These are phyloP conservation scores for Pogonognathellus flavescens DNA, from an alignment of 1,140 invertebrate species.

Conservation along the genomic window DNA sequence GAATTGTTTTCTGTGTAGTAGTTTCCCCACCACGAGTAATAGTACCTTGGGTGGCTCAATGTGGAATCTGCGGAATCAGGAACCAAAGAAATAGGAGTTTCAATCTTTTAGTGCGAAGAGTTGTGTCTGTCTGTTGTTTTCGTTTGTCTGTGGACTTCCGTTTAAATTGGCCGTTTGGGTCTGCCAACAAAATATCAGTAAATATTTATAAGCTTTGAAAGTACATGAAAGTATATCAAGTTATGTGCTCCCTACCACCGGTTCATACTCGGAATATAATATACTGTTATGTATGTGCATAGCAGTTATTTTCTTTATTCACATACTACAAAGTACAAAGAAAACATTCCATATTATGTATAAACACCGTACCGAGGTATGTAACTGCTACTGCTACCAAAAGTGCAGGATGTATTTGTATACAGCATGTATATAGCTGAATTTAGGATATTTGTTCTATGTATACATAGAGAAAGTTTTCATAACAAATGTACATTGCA, in stretches of 20 bases:
- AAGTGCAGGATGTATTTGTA: too few relatives aligned
- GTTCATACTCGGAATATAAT: background rate
- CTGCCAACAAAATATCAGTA: constrained; percentile 44
- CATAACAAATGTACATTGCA: too few relatives aligned
- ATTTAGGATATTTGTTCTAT: too few relatives aligned
- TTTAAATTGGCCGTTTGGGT: constrained; percentile 36
- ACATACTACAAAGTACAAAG: background rate
- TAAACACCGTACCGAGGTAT: background rate
- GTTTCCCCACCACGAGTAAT: too few relatives aligned
- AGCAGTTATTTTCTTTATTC: too few relatives aligned
- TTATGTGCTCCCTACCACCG: too few relatives aligned
- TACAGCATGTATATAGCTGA: too few relatives aligned
- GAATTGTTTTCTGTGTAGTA: too few relatives aligned
- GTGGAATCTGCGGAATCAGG: background rate
- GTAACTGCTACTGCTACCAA: too few relatives aligned
- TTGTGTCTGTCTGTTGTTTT: background rate
- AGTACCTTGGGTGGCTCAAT: too few relatives aligned
- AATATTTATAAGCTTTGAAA: constrained; percentile 42
- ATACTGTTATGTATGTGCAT: background rate
- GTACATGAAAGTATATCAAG: background rate
- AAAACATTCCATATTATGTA: background rate
- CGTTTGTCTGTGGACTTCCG: constrained; percentile 10
- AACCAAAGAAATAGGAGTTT: background rate
- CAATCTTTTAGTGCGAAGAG: background rate
- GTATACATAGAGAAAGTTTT: too few relatives aligned